Conservation (phyloP, 2,113 vertebrate genomes). For the Myotis lucifugus region DNA sequence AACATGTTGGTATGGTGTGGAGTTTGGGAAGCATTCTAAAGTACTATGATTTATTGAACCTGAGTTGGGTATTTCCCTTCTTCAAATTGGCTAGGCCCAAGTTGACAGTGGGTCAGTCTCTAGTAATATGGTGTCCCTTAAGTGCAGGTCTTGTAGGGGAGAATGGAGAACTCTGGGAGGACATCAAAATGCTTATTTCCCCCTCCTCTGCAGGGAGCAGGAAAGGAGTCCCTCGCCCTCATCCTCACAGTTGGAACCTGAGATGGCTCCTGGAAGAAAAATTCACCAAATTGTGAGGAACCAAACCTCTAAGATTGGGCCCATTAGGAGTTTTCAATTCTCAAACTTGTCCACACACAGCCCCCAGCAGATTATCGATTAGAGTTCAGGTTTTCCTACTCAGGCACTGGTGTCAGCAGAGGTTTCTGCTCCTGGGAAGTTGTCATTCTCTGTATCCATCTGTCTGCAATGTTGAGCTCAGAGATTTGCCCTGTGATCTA, state of each 20-base stretch:
- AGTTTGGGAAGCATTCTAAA: neutral
- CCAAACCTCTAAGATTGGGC: no score
- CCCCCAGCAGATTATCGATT: neutral
- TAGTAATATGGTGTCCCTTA: neutral
- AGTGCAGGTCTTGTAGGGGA: neutral
- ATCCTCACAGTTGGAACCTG: neutral
- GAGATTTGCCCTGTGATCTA: neutral
- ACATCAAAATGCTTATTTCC: neutral
- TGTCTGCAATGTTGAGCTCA: neutral
- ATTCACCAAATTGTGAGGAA: neutral
- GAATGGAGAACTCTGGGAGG: neutral
- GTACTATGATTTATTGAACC: neutral
- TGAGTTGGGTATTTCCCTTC: conserved; percentile 1
- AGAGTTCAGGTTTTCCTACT: neutral
- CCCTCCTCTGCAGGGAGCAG: neutral
- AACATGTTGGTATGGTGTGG: neutral
- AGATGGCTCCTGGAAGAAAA: neutral
- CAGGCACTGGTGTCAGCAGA: neutral
- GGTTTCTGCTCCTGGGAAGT: neutral
- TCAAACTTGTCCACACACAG: neutral
- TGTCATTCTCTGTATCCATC: neutral
- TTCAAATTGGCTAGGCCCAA: neutral
- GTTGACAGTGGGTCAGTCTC: neutral
- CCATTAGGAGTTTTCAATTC: neutral
- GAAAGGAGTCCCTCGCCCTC: no score